Evolutionary conservation across 1,140 invertebrate genomes (phyloP).

Genomic region (Nixonia krombeini): DNA sequence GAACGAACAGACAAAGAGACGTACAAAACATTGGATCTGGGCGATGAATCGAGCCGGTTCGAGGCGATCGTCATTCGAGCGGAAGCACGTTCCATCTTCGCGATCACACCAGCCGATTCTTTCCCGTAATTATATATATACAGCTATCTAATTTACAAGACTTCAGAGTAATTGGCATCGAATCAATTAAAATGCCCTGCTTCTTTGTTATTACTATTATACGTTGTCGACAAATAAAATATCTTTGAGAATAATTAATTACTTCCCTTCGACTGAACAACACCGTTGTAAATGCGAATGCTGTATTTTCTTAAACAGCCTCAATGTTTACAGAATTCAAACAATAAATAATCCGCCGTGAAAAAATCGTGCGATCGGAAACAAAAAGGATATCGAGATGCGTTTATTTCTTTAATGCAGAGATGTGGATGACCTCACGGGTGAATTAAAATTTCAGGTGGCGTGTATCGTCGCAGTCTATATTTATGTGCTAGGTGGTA

Average conservation of each 20-base stretch:
- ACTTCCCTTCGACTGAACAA: too few species aligned
- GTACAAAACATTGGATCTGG: slow-evolving; percentile 54
- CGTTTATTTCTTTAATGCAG: slow-evolving; percentile 18
- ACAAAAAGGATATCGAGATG: slow-evolving; percentile 7
- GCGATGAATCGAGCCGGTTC: slow-evolving; percentile 48
- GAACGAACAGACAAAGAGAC: slow-evolving; percentile 47
- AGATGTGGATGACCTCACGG: slow-evolving; percentile 14
- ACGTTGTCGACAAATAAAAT: too few species aligned
- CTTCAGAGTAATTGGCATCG: too few species aligned
- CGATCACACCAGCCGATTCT: slow-evolving; percentile 51
- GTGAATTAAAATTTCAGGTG: slow-evolving; percentile 30
- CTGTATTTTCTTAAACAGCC: too few species aligned
- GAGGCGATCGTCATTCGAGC: slow-evolving; percentile 54
- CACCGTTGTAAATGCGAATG: too few species aligned
- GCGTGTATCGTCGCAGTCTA: slow-evolving; percentile 42
- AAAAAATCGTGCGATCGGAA: slow-evolving; percentile 29
- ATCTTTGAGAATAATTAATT: too few species aligned
- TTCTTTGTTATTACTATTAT: too few species aligned
- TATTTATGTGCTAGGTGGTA: slow-evolving; percentile 65
- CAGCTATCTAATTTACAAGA: slow-evolving; percentile 61
- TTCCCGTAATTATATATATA: slow-evolving; percentile 49
- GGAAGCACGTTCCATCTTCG: slow-evolving; percentile 56
- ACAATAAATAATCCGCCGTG: too few species aligned
- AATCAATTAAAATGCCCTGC: too few species aligned
- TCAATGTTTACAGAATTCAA: too few species aligned